Percentiles rank a stretch among this genome's conserved stretches.
Evolutionary conservation across 2,113 vertebrate genomes (phyloP).

Genomic region (Irena cyanogastra): DNA sequence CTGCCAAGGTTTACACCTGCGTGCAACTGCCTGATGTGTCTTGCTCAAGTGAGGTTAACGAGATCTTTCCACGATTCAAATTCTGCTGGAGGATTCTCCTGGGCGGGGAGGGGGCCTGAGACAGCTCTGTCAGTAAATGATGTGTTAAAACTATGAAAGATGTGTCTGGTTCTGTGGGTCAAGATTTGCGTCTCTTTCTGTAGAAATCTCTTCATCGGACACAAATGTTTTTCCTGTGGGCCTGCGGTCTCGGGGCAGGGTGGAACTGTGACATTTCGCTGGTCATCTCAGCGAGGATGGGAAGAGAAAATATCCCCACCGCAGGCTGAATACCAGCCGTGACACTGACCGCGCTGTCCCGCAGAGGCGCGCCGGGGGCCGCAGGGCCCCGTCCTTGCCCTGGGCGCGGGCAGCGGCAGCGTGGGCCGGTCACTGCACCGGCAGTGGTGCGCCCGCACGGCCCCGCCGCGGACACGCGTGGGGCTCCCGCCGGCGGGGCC

Average conservation of each 20-base stretch:
- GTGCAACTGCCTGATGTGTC: background rate
- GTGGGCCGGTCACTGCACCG: background rate
- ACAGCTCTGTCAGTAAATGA: background rate
- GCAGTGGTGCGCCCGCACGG: no score
- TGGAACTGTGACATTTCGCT: background rate
- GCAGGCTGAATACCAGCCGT: rapidly evolving
- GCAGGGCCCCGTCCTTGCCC: background rate
- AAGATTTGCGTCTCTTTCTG: background rate
- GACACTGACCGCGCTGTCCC: rapidly evolving
- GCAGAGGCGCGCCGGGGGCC: no score
- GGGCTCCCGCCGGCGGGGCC: background rate
- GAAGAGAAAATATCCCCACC: background rate
- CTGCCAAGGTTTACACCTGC: slow-evolving; percentile 48
- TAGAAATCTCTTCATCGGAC: background rate
- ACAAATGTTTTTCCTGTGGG: background rate
- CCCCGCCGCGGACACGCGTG: background rate
- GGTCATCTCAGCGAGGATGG: rapidly evolving
- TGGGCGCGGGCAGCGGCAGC: background rate
- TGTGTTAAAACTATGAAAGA: background rate
- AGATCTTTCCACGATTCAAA: background rate
- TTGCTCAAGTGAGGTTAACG: background rate
- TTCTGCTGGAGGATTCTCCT: background rate
- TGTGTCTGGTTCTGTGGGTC: background rate
- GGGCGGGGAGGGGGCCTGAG: rapidly evolving
- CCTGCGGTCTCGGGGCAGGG: background rate